These are phyloP conservation scores for Heliconius hortense DNA, from an alignment of 2,888 invertebrate genomes.

Conservation along the genomic window DNA sequence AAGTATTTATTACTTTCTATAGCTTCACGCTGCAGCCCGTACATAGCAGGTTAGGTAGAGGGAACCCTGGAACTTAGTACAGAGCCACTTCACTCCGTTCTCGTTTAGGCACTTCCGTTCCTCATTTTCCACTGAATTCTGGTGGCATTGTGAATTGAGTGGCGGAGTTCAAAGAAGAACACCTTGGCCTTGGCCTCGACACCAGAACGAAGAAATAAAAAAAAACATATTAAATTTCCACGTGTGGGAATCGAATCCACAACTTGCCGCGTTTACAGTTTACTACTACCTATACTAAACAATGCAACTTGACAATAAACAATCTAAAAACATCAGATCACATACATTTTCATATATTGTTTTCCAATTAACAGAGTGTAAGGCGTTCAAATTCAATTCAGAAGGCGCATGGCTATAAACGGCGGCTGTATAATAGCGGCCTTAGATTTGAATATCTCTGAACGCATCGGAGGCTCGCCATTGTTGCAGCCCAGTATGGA, in stretches of 20 bases:
- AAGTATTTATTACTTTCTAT: background rate
- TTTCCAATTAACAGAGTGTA: slow-evolving; percentile 49
- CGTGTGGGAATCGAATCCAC: no score
- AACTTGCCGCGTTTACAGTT: no score
- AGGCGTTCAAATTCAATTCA: slow-evolving; percentile 50
- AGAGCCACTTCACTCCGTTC: no score
- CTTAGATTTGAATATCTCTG: slow-evolving; percentile 81
- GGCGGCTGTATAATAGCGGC: slow-evolving; percentile 71
- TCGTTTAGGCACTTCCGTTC: no score
- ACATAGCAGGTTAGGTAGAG: no score
- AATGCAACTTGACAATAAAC: slow-evolving; percentile 1
- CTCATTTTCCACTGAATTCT: no score
- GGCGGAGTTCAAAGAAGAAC: no score
- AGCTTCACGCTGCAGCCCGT: background rate
- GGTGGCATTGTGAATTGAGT: no score
- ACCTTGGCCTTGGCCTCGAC: no score
- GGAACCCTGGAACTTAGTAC: no score
- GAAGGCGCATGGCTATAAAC: slow-evolving; percentile 61
- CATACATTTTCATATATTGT: slow-evolving; percentile 43
- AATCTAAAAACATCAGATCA: slow-evolving; percentile 34
- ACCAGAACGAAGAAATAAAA: no score
- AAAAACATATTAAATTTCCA: no score
- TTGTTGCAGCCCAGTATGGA: slow-evolving; percentile 80
- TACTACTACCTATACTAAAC: background rate
- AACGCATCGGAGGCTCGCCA: slow-evolving; percentile 72